A percentile compares a stretch with the other conserved stretches of the same genome.
Conservation (phyloP, 2,797 vertebrate species). For the Nothura maculosa region DNA sequence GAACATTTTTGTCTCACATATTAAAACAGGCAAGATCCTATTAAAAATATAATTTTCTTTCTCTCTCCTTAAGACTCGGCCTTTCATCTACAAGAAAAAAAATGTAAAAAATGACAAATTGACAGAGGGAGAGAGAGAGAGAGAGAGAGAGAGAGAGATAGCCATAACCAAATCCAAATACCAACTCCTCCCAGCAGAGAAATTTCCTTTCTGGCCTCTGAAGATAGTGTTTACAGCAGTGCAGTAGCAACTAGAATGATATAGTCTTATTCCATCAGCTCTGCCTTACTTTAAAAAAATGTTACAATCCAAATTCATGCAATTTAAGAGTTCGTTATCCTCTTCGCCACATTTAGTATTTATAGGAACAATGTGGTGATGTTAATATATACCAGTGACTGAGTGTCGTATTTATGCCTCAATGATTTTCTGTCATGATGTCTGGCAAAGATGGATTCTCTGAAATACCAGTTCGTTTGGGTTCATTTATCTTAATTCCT, state of each 20-base stretch:
- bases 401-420: conserved; percentile 56
- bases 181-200: neutral
- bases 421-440: conserved; percentile 71
- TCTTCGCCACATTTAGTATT: conserved; percentile 43
- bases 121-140: neutral
- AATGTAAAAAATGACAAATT: neutral
- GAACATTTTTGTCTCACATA: neutral
- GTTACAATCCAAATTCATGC: conserved; percentile 18
- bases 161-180: neutral
- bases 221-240: neutral
- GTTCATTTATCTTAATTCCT: conserved; percentile 73
- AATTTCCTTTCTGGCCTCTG: neutral
- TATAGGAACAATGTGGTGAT: conserved; percentile 57
- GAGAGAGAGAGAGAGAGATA: neutral
- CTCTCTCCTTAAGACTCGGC: neutral
- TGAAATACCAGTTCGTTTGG: conserved; percentile 69
- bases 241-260: neutral
- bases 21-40: neutral
- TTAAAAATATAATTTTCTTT: neutral
- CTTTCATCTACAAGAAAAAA: neutral
- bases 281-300: neutral
- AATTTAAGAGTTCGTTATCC: conserved; percentile 41
- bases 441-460: conserved; percentile 61
- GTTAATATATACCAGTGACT: conserved; percentile 60
- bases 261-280: neutral